These are phyloP conservation scores for Pogonomyrmex californicus DNA, from an alignment of 1,140 invertebrate species.

Conservation along the genomic window DNA sequence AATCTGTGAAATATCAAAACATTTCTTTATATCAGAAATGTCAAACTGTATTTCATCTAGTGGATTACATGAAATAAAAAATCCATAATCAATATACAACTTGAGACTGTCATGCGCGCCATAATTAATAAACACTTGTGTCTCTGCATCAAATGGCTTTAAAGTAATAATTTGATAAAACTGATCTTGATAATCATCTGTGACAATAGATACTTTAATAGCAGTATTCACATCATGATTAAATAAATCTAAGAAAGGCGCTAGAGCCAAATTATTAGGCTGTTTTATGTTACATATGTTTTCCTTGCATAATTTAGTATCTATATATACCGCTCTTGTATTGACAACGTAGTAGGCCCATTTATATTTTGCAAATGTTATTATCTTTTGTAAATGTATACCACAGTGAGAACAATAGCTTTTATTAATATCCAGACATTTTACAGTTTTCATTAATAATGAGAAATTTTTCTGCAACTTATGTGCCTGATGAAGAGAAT, in stretches of 20 bases:
- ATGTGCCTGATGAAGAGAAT: conserved; percentile 63
- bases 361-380: conserved; percentile 85
- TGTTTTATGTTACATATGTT: conserved; percentile 83
- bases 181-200: conserved; percentile 80
- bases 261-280: conserved; percentile 89
- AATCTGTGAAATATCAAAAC: conserved; percentile 78
- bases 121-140: conserved; percentile 93
- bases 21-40: conserved; percentile 85
- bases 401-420: conserved; percentile 82
- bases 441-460: conserved; percentile 77
- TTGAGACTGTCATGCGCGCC: conserved; percentile 90
- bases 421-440: conserved; percentile 79
- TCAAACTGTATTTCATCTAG: conserved; percentile 88
- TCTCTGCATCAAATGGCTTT: conserved; percentile 85
- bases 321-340: conserved; percentile 91
- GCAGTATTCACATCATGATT: conserved; percentile 90
- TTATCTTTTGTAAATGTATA: conserved; percentile 81
- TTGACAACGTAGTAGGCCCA: conserved; percentile 92
- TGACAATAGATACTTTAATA: conserved; percentile 86
- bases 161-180: conserved; percentile 88
- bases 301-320: conserved; percentile 79
- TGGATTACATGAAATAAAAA: conserved; percentile 89
- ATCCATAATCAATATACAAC: conserved; percentile 92
- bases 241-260: conserved; percentile 93
- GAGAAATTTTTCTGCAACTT: conserved; percentile 75